Evolutionary conservation across 2,113 vertebrate species (phyloP).

Genomic region (Peromyscus polionotus): DNA sequence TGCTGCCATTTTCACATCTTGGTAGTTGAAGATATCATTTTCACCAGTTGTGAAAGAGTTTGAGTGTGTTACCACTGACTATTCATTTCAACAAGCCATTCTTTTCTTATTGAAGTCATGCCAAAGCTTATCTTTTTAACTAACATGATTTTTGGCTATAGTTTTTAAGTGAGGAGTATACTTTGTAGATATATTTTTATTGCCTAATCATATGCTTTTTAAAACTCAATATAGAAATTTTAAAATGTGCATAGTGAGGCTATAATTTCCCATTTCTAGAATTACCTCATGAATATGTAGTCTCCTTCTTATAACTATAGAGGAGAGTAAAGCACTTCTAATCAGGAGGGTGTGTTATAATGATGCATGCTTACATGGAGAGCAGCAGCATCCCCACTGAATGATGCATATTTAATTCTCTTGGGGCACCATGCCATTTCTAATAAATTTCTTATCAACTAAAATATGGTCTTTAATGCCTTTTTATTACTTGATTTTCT

Average conservation of each 20-base stretch:
- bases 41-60: neutral
- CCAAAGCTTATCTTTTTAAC: neutral
- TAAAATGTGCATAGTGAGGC: neutral
- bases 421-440: neutral
- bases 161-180: neutral
- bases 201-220: neutral
- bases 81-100: neutral
- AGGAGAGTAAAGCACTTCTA: slow-evolving; percentile 32
- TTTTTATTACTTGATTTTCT: neutral
- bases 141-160: neutral
- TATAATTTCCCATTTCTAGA: slow-evolving; percentile 17
- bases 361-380: neutral
- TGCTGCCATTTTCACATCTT: neutral
- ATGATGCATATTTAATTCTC: neutral
- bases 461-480: neutral
- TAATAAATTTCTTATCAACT: neutral
- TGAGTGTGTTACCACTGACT: neutral
- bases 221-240: neutral
- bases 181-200: slow-evolving; percentile 4
- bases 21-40: neutral
- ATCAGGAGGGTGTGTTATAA: neutral
- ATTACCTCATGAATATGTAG: neutral
- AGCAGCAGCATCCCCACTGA: neutral
- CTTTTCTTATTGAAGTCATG: neutral
- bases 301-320: neutral